Evolutionary conservation across 2,888 invertebrate species (phyloP).

Genomic region (Coleophora flavipennella): DNA sequence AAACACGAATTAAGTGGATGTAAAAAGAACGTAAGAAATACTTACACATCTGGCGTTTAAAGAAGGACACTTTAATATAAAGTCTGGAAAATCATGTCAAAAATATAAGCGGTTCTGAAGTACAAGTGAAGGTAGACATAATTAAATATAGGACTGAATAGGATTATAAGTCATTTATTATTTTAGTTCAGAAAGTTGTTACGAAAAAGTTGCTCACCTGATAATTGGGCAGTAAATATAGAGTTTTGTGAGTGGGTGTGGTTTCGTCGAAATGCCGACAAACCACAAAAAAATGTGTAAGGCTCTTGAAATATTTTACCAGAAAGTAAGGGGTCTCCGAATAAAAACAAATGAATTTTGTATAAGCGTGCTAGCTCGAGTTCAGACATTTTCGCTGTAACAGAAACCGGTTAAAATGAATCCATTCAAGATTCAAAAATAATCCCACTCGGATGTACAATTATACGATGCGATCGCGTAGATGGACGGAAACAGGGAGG

Average conservation of each 20-base stretch:
- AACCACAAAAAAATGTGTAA: conserved; percentile 1
- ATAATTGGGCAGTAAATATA: conserved; percentile 10
- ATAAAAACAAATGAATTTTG: conserved; percentile 1
- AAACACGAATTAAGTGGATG: not conserved
- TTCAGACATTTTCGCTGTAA: too few relatives aligned
- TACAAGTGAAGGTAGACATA: conserved; percentile 13
- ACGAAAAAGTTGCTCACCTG: conserved; percentile 5
- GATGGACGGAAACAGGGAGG: too few relatives aligned
- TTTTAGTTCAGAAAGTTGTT: conserved; percentile 16
- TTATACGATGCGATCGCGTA: too few relatives aligned
- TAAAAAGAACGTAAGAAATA: conserved; percentile 1
- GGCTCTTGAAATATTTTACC: not conserved
- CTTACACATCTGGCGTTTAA: not conserved
- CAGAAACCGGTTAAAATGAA: too few relatives aligned
- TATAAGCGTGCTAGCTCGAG: too few relatives aligned
- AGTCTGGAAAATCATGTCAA: not conserved
- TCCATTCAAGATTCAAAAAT: too few relatives aligned
- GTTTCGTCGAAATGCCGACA: conserved; percentile 15
- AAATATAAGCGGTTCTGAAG: not conserved
- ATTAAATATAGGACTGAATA: conserved; percentile 19
- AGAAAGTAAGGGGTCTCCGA: conserved; percentile 7
- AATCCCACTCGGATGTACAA: too few relatives aligned
- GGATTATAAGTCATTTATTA: conserved; percentile 19
- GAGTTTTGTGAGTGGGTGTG: conserved; percentile 20
- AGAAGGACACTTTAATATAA: not conserved